Percentiles rank a stretch among this genome's conserved stretches.
These are phyloP conservation scores for Sardinella longiceps DNA, from an alignment of 2,797 vertebrate genomes.

Conservation along the genomic window DNA sequence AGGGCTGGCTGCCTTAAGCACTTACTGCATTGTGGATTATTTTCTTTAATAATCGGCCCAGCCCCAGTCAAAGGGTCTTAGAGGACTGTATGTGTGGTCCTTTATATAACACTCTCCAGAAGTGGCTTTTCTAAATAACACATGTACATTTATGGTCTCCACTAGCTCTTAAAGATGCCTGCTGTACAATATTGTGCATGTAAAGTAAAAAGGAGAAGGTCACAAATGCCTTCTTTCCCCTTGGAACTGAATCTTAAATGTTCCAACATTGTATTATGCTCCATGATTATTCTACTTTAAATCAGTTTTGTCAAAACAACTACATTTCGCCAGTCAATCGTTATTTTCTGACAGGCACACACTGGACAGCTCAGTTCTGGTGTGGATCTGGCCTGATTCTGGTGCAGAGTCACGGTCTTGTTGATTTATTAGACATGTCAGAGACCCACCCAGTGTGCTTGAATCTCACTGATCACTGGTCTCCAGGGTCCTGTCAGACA, in stretches of 20 bases:
- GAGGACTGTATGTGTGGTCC: background rate
- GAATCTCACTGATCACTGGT: background rate
- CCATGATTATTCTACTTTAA: background rate
- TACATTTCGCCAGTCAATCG: background rate
- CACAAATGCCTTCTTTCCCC: background rate
- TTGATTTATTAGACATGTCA: background rate
- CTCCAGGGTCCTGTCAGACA: conserved; percentile 5
- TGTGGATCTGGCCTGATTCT: background rate
- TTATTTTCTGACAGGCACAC: background rate
- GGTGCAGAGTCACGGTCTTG: background rate
- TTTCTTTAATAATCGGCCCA: conserved; percentile 9
- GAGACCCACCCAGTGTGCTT: background rate
- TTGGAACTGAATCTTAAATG: background rate
- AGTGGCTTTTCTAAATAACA: background rate
- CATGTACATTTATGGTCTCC: background rate
- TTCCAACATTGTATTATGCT: background rate
- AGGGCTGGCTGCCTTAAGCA: background rate
- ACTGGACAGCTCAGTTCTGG: background rate
- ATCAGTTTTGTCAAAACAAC: background rate
- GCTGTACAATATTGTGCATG: background rate
- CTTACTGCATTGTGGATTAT: background rate
- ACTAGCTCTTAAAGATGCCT: background rate
- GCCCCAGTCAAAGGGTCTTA: background rate
- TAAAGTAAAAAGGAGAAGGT: background rate
- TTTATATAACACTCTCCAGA: background rate